phyloP scores from a whole-genome alignment of 1,140 invertebrate species.

The Drosophila athabasca region DNA sequence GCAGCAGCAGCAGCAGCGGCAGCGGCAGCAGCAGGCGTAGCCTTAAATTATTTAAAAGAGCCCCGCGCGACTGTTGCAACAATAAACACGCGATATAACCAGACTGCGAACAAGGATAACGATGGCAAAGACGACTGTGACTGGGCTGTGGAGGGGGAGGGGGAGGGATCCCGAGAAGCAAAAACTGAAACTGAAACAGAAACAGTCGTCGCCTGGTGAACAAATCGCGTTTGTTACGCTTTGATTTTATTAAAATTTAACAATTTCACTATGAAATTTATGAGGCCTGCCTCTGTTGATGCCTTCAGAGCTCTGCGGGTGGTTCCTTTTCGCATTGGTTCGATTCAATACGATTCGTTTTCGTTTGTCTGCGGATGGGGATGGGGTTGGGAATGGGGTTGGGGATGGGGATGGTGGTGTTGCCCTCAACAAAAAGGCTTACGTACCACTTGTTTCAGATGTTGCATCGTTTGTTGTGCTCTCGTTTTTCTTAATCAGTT shows the following conservation, averaged over 20 bases:
- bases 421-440: conserved; percentile 28
- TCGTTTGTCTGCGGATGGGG: neutral
- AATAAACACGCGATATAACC: conserved; percentile 80
- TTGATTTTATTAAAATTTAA: conserved; percentile 82
- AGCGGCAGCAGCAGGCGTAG: conserved; percentile 51
- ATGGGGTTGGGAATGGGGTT: no score
- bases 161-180: neutral
- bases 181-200: neutral
- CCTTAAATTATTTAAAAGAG: conserved; percentile 79
- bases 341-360: conserved; percentile 40
- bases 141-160: conserved; percentile 2
- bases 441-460: conserved; percentile 36
- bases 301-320: conserved; percentile 15
- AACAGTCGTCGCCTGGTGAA: conserved; percentile 66
- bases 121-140: conserved; percentile 54
- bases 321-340: conserved; percentile 19
- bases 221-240: conserved; percentile 80
- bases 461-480: conserved; percentile 19
- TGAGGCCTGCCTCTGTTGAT: conserved; percentile 38
- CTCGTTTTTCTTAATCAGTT: conserved; percentile 10
- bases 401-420: no score
- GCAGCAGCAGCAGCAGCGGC: conserved; percentile 1
- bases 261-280: conserved; percentile 79
- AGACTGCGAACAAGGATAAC: conserved; percentile 79
- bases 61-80: conserved; percentile 73